Evolutionary conservation across 2,113 vertebrate genomes (phyloP).

Genomic region (Toxotes jaculatrix): DNA sequence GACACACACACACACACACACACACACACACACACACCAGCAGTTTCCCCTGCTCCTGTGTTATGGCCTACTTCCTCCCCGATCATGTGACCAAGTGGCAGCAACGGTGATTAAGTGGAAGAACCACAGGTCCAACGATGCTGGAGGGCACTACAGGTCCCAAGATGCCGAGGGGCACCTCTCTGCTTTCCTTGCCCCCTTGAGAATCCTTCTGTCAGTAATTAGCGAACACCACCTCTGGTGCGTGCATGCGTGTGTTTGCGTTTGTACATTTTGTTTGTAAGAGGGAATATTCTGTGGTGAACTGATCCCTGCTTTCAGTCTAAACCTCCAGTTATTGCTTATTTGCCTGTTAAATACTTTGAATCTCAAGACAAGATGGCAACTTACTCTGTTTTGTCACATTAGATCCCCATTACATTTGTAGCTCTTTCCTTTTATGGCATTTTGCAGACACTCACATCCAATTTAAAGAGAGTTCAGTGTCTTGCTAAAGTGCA

Average conservation of each 20-base stretch:
- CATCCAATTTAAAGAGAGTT: conserved; percentile 18
- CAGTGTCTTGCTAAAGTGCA: conserved; percentile 19
- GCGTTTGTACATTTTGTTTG: conserved; percentile 31
- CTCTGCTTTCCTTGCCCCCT: conserved; percentile 49
- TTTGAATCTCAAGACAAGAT: conserved; percentile 29
- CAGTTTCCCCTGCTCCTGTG: conserved; percentile 43
- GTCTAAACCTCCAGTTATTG: conserved; percentile 31
- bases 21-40: neutral
- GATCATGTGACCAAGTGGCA: conserved; percentile 71
- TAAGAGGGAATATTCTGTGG: conserved; percentile 19
- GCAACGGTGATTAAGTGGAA: conserved; percentile 70
- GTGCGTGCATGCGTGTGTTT: conserved; percentile 26
- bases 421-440: conserved; percentile 12
- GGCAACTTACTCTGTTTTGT: conserved; percentile 9
- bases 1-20: conserved; percentile 7
- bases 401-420: conserved; percentile 2
- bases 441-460: conserved; percentile 19
- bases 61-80: conserved; percentile 75
- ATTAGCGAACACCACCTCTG: conserved; percentile 69
- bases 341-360: conserved; percentile 47
- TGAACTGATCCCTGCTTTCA: conserved; percentile 31
- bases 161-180: conserved; percentile 50
- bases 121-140: conserved; percentile 62
- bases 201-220: conserved; percentile 66
- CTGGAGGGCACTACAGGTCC: conserved; percentile 62